A percentile compares a stretch with the other conserved stretches of the same genome.
These are phyloP conservation scores for Crossaster papposus DNA, from an alignment of 53 echinoderm and acorn worm species.

Conservation along the genomic window DNA sequence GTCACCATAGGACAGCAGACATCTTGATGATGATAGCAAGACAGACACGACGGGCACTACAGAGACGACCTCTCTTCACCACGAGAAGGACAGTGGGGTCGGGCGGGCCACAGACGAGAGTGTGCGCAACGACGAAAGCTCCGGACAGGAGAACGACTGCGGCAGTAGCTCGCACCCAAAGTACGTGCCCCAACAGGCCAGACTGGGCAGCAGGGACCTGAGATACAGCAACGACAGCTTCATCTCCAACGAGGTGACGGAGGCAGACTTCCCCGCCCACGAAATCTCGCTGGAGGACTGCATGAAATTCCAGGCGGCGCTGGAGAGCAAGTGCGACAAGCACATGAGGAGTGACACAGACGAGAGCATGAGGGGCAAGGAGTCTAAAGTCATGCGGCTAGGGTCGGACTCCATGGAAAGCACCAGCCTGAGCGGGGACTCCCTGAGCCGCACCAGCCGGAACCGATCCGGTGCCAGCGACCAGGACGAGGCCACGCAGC, in stretches of 20 bases:
- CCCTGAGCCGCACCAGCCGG: constrained; percentile 78
- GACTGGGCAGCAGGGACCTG: constrained; percentile 87
- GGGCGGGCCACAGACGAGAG: constrained; percentile 97
- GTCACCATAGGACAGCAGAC: constrained; percentile 67
- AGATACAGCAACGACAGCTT: constrained; percentile 98
- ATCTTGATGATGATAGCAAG: constrained; percentile 84
- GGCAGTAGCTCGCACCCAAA: constrained; percentile 74
- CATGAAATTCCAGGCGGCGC: constrained; percentile 90
- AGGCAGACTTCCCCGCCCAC: constrained; percentile 71
- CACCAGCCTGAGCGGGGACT: constrained; percentile 94
- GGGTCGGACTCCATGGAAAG: constrained; percentile 99
- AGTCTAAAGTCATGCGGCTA: constrained; percentile 96
- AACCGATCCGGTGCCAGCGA: constrained; percentile 68
- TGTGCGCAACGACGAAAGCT: constrained; percentile 84
- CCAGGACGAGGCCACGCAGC: constrained; percentile 55
- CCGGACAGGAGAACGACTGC: constrained; percentile 76
- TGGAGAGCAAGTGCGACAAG: constrained; percentile 96
- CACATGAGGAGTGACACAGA: constrained; percentile 96
- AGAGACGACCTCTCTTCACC: constrained; percentile 86
- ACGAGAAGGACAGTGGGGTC: constrained; percentile 98
- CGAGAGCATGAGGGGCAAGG: constrained; percentile 94
- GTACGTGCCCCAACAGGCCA: constrained; percentile 69
- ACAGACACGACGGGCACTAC: constrained; percentile 97
- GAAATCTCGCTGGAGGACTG: constrained; percentile 95
- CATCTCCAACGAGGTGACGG: constrained; percentile 85